Base-by-base conservation (phyloP, 1,140 invertebrate species). In the Magallana angulata region DNA sequence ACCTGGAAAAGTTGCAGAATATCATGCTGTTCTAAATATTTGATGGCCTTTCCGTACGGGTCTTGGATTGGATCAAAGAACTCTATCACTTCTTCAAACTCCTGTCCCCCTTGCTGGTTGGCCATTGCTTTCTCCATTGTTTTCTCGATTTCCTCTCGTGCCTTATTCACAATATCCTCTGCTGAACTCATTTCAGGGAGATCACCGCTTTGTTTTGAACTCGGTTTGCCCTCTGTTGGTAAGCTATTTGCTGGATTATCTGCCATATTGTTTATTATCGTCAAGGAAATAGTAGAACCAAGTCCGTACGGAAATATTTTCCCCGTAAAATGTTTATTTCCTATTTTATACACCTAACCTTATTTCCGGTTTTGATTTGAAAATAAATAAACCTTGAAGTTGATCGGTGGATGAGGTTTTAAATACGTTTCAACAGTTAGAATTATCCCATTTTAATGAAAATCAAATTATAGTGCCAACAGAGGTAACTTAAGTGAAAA, bases 1-100 rank as follows among this genome's bases (percentile, higher is more conserved):
- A 94, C 93, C 92, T 93, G 92, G 86, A 94, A 94, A 11, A 94
- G 86, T 80, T 93, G 92, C n/a, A 94, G 83, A 85, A 94, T 93
- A 81, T 93, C 92, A 82, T 94, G 93, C 36, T 92, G 91, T 88
- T 93, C 92, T 62, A 94, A 76, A 89, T 93, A 94, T 87, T 89
- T 92, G 30, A 93, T 91, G 18, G 93, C 93, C 91, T 92, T 93
- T 62, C 88, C 89, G 84, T 92, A 94, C 56, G 93, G 93, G 88
- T 94, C 93, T 87, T 92, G 91, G 18, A 92, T 88, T 36, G 92
- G 92, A 84, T 92, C 88, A 82, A 90, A 84, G 59, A 90, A 91
- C 48, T 86, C 86, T 3, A 86, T 36, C 2, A 86, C 62, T 62
- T 88, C 89, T 48, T 71, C 82, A 18, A 57, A 82, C 6, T 82